A percentile compares a stretch with the other conserved stretches of the same genome.
Conservation (phyloP, 2,113 vertebrate genomes). For the zebrafish (Danio rerio) region DNA sequence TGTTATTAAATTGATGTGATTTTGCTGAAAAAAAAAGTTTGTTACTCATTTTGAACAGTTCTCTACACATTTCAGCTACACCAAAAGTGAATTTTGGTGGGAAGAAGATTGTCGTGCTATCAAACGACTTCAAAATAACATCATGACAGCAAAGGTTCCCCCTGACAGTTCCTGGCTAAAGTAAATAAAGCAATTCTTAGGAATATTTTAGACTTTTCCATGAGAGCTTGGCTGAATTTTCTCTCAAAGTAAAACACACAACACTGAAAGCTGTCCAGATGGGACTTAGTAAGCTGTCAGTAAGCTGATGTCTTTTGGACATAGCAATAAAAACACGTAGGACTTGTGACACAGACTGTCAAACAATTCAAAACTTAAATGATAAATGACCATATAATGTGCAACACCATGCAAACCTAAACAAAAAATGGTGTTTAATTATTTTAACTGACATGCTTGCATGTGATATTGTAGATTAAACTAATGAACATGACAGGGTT, state of each 20-base stretch:
- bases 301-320: neutral
- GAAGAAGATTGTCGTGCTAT: neutral
- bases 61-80: neutral
- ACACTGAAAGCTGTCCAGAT: neutral
- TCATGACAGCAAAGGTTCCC: slow-evolving; percentile 13
- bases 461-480: neutral
- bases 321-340: neutral
- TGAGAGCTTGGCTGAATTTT: slow-evolving; percentile 15
- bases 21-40: neutral
- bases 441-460: neutral
- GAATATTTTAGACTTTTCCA: neutral
- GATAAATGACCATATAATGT: neutral
- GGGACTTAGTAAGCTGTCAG: neutral
- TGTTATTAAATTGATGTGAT: neutral
- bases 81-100: neutral
- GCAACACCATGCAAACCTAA: neutral
- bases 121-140: slow-evolving; percentile 1
- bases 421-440: neutral
- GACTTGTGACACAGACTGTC: neutral
- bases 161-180: slow-evolving; percentile 1
- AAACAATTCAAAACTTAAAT: neutral
- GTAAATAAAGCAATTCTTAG: neutral
- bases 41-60: neutral
- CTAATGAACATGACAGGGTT: neutral
- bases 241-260: neutral